A percentile compares a stretch with the other conserved stretches of the same genome.
Evolutionary conservation across 2,888 invertebrate genomes (phyloP).

Genomic region (Coecobrya sp.): DNA sequence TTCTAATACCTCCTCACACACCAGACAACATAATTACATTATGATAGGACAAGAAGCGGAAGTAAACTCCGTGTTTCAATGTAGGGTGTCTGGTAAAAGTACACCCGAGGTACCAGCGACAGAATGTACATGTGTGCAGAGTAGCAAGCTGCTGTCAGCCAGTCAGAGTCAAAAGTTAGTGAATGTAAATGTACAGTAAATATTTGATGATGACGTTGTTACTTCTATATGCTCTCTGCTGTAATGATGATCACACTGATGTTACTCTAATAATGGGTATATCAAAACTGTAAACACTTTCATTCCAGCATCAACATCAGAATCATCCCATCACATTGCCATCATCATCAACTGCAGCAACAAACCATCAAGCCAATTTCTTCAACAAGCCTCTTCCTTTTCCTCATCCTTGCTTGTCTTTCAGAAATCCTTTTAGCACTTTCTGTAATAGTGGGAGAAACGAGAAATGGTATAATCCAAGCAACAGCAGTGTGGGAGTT

Average conservation of each 20-base stretch:
- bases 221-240: not conserved
- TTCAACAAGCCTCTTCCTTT: constrained; percentile 66
- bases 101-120: not conserved
- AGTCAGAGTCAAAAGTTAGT: constrained; percentile 54
- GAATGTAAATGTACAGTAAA: constrained; percentile 73
- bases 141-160: constrained; percentile 20
- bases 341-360: constrained; percentile 39
- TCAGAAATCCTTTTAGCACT: constrained; percentile 66
- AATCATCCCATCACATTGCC: constrained; percentile 49
- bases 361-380: constrained; percentile 65
- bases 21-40: constrained; percentile 54
- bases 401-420: constrained; percentile 49
- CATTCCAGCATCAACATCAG: constrained; percentile 42
- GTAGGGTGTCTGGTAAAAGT: constrained; percentile 37
- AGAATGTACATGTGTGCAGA: not conserved
- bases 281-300: constrained; percentile 31
- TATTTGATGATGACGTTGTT: constrained; percentile 72
- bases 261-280: constrained; percentile 39
- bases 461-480: not conserved
- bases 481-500: constrained; percentile 1
- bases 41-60: constrained; percentile 62
- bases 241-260: not conserved
- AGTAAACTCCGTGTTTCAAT: constrained; percentile 43
- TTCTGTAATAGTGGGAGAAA: not conserved
- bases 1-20: not conserved